Evolutionary conservation across 2,797 vertebrate species (phyloP).

Genomic region (Enteromius treurensis): DNA sequence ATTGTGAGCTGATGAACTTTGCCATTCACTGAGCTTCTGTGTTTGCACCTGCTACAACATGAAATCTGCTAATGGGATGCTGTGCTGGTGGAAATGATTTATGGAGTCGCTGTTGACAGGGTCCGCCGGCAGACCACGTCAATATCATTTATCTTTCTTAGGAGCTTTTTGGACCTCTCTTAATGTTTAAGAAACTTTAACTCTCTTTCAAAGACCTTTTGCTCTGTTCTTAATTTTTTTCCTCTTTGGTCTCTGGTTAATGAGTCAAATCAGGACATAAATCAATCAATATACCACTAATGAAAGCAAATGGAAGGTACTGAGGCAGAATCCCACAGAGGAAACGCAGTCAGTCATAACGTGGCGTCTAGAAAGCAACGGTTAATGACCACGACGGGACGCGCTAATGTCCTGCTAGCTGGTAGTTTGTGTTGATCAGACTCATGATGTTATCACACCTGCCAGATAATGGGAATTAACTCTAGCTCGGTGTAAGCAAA

Average conservation of each 20-base stretch:
- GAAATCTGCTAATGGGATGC: conserved; percentile 42
- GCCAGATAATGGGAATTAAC: neutral
- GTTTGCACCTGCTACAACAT: conserved; percentile 55
- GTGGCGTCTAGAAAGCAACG: conserved; percentile 4
- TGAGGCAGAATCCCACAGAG: conserved; percentile 72
- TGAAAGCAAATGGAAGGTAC: conserved; percentile 80
- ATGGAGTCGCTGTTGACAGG: conserved; percentile 63
- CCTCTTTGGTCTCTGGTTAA: conserved; percentile 71
- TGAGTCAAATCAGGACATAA: conserved; percentile 73
- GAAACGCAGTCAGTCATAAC: conserved; percentile 57
- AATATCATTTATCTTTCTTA: conserved; percentile 72
- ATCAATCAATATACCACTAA: conserved; percentile 78
- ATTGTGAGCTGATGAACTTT: conserved; percentile 15
- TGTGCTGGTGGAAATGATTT: conserved; percentile 44
- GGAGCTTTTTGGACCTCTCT: conserved; percentile 66
- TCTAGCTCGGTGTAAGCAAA: neutral
- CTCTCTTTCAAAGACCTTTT: conserved; percentile 41
- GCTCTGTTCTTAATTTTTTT: conserved; percentile 60
- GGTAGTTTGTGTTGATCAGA: conserved; percentile 13
- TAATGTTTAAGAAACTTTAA: conserved; percentile 67
- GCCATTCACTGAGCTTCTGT: conserved; percentile 53
- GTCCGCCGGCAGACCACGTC: conserved; percentile 62
- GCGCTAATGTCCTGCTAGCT: conserved; percentile 67
- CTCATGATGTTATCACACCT: neutral
- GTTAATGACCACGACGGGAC: conserved; percentile 62